Base-by-base conservation (phyloP, 2,797 vertebrate species). In the Zenarchopterus dispar region DNA sequence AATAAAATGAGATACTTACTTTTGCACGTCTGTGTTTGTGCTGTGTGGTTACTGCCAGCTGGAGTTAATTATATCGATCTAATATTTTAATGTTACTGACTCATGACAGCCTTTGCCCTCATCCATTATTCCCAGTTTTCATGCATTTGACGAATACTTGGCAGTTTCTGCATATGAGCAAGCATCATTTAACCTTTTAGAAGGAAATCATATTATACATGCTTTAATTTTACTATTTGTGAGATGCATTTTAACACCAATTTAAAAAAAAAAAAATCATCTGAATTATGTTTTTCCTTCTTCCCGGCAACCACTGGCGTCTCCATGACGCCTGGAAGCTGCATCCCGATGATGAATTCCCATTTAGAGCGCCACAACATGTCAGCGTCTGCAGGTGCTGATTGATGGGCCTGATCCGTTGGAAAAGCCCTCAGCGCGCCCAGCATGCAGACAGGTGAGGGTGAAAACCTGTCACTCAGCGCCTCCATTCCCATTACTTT, bases 391-490 rank as follows among this genome's bases (percentile, higher is more conserved):
- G 48, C 56, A 63, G 56, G 51, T 9, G 65, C 55, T 84, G 74
- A 87, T 88, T 78, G 82, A 89, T 86, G 61, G 73, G 50, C 56
- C 48, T 60, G 64, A 84, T 80, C 58, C 52, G 31, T 60, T 56
- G 50, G 49, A 48, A 57, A 65, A 56, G 22, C 62, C 69, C 61
- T 59, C 63, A 53, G 70, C 70, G 57, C 58, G 69, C 48, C 47
- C 62, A 16, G 62, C 39, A 7, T 67, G 62, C 11, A 50, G 76
- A 84, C 80, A 78, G 80, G 70, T 76, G 71, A 65, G 74, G 80
- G 84, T 77, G 80, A 74, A 84, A 67, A 75, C 75, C 82, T 79
- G 85, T 83, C 89, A 82, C 83, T 86, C 82, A 82, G 62, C 84
- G 62, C 59, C 70, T 80, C 81, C 53, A 47, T 58, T 57, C 45